These are phyloP conservation scores for Notospermus geniculatus DNA, from an alignment of 1,140 invertebrate species.

Conservation along the genomic window DNA sequence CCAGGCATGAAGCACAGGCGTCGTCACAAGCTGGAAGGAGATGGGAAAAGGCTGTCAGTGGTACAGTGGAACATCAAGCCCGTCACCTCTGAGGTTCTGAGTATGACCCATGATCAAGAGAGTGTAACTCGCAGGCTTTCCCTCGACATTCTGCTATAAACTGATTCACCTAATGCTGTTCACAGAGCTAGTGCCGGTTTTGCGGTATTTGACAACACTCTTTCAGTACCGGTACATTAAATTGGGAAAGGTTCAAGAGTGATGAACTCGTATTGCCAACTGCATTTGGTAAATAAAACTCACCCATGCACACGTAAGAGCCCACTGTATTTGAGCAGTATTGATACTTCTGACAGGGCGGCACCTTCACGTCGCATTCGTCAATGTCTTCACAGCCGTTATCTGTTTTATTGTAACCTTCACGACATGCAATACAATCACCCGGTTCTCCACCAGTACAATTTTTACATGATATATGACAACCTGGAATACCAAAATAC, in stretches of 20 bases:
- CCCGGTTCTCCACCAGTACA: slow-evolving; percentile 77
- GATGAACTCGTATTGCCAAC: slow-evolving; percentile 2
- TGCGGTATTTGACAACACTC: too few relatives aligned
- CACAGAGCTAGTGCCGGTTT: too few relatives aligned
- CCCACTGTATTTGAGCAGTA: slow-evolving; percentile 94
- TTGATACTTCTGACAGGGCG: slow-evolving; percentile 70
- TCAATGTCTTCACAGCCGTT: slow-evolving; percentile 65
- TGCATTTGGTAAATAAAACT: slow-evolving; percentile 22
- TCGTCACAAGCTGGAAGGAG: slow-evolving; percentile 57
- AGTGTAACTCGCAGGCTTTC: slow-evolving; percentile 17
- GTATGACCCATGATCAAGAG: slow-evolving; percentile 16
- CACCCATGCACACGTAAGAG: slow-evolving; percentile 70
- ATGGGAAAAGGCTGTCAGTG: slow-evolving; percentile 5
- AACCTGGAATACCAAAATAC: slow-evolving; percentile 57
- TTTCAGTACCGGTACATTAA: too few relatives aligned
- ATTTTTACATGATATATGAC: slow-evolving; percentile 79
- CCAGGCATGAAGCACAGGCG: slow-evolving; percentile 79
- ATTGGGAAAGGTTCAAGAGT: too few relatives aligned
- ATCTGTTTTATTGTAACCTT: slow-evolving; percentile 75
- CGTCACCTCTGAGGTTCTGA: too few relatives aligned
- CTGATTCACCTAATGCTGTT: background rate
- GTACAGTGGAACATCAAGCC: background rate
- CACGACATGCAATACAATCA: slow-evolving; percentile 79
- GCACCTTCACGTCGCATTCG: slow-evolving; percentile 71
- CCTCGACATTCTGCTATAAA: too few relatives aligned